Base-by-base conservation (phyloP, 2,888 invertebrate genomes). In the Lomographa bimaculata region DNA sequence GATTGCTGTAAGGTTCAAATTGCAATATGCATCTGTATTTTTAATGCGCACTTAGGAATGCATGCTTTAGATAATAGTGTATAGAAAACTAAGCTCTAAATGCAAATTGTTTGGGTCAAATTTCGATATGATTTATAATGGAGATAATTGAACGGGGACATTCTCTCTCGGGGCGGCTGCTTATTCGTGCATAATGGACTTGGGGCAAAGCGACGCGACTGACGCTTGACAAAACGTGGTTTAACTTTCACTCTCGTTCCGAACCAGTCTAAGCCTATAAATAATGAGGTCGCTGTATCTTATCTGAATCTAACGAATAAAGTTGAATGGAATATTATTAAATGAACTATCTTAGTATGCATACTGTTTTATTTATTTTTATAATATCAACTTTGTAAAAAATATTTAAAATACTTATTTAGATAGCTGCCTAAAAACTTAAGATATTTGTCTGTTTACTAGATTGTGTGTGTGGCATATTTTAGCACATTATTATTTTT, bases 141-240 rank as follows among this genome's bases (percentile, higher is more conserved):
- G 42, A 69, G 60, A 82, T 83, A 81, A 85, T 85, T 83, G 83
- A 75, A 68, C 69, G 61, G 71, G 71, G 80, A 79, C 78, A 83
- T 73, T 81, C 74, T 86, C 87, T 87, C 85, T 86, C 79, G 82
- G 84, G 86, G 85, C 78, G 84, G 78, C 71, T 82, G 83, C 70
- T 87, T 81, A 85, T 85, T 87, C 85, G 86, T 86, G 86, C 85
- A 83, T 89, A 89, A 87, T 87, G 82, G 81, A 76, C 81, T 79
- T 69, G 65, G 77, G 71, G 82, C 75, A 70, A 74, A 55, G 61
- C 65, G 64, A 70, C 70, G 73, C 76, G 75, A 61, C 81, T 75
- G 79, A 78, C 71, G 79, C 79, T 79, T 84, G 84, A 84, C 85
- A 84, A 86, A 87, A 85, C 79, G 81, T 79, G 75, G 76, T 64